Base-by-base conservation (phyloP, 2,888 invertebrate genomes). In the Hypsopygia costalis region DNA sequence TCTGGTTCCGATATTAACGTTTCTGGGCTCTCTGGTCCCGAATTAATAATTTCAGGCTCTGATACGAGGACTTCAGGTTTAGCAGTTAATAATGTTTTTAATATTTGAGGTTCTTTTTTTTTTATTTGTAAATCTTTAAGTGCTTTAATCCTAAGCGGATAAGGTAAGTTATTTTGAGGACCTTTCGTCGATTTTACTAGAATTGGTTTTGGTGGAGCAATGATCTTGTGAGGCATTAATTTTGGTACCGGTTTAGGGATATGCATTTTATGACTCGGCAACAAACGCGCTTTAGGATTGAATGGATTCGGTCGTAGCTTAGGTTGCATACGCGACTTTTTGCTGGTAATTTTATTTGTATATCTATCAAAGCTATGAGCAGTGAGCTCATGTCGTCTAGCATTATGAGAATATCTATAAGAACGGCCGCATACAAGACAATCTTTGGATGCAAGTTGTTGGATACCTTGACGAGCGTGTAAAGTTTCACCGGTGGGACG, bases 391-490 rank as follows among this genome's bases (percentile, higher is more conserved):
- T 90, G 89, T 12, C 89, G 72, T 33, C 89, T 67, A 3, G 89
- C 89, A 47, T 90, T 90, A 55, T 90, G 89, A 0, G 89, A 89
- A 58, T 90, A 90, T 49, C 89, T 72, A 55, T 90, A 90, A 6
- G 82, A 72, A 16, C 89, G 80, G 4, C 85, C 81, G 46, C 89
- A 90, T 7, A 90, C 82, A 7, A 90, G 80, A 43, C 89, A 90
- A 51, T 89, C 79, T 52, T 90, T 90, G 29, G 88, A 88, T 1
- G 89, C 89, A 1, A 90, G 69, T 50, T 89, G 86, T 44, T 88
- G 87, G 31, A 89, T 86, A 35, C 88, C 87, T 61, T 89, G 86
- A 1, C 83, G 73, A 0, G 88, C 69, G 22, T 81, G 83, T 6
- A 87, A 55, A 0, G 86, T 88, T 56, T 87, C 87, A 0, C 87